Evolutionary conservation across 2,888 invertebrate genomes (phyloP).

Genomic region (Calephelis perditalis): DNA sequence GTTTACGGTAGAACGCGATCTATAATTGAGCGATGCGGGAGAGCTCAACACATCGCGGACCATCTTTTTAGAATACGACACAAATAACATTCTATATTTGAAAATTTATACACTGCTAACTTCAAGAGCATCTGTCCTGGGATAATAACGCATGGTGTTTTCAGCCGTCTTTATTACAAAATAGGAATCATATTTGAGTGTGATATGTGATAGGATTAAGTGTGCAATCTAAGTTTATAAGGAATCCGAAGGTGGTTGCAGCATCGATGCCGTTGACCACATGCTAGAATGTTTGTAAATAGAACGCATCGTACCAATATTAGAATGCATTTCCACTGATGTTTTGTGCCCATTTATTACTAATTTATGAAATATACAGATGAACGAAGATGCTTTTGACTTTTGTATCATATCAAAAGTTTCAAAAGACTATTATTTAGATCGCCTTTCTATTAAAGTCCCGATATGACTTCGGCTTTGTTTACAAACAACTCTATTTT

Average conservation of each 20-base stretch:
- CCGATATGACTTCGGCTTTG: conserved; percentile 35
- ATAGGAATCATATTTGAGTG: conserved; percentile 41
- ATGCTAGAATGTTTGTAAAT: conserved; percentile 78
- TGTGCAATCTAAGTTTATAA: conserved; percentile 53
- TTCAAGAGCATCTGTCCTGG: conserved; percentile 54
- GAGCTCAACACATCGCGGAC: conserved; percentile 76
- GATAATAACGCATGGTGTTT: conserved; percentile 36
- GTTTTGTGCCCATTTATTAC: conserved; percentile 17
- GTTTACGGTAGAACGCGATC: conserved; percentile 66
- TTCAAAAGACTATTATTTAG: not conserved
- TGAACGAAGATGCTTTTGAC: not conserved
- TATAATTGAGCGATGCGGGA: conserved; percentile 78
- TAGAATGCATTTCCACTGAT: conserved; percentile 34
- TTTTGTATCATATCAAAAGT: not conserved
- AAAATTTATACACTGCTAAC: conserved; percentile 69
- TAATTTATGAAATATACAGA: not conserved
- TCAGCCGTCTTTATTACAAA: conserved; percentile 39
- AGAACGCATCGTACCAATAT: conserved; percentile 61
- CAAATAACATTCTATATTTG: conserved; percentile 78
- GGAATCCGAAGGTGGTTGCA: conserved; percentile 66
- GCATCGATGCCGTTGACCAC: conserved; percentile 76
- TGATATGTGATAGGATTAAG: conserved; percentile 32
- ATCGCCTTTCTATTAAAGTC: not conserved
- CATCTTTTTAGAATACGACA: conserved; percentile 78
- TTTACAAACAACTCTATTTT: conserved; percentile 59